Evolutionary conservation across 1,140 invertebrate species (phyloP).

Genomic region (Polypedilum pembai): DNA sequence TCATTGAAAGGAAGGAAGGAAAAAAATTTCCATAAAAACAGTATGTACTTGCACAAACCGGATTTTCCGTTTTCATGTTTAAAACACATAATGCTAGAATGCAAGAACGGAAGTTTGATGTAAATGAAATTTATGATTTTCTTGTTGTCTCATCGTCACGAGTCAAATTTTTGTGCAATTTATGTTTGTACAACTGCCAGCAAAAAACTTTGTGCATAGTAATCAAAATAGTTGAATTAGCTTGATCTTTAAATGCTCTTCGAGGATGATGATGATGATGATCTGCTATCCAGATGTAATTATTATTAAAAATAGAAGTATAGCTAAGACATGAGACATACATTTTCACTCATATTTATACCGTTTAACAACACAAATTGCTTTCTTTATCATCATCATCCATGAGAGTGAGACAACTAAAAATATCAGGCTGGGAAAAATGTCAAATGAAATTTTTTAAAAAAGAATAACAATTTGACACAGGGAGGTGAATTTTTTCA

Average conservation of each 20-base stretch:
- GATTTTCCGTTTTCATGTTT: constrained; percentile 23
- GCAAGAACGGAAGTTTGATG: neutral
- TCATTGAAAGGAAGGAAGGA: neutral
- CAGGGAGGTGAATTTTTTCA: too few species aligned
- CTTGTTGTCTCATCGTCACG: neutral
- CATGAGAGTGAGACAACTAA: too few species aligned
- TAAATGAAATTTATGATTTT: constrained; percentile 8
- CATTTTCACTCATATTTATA: neutral
- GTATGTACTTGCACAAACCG: neutral
- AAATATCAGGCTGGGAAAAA: too few species aligned
- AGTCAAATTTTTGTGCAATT: neutral
- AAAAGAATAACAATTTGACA: too few species aligned
- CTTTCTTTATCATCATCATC: too few species aligned
- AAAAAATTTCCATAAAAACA: constrained; percentile 14
- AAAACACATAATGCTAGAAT: neutral
- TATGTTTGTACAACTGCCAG: constrained; percentile 23
- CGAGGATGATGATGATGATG: neutral
- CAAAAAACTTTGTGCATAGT: neutral
- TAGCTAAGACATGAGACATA: constrained; percentile 2
- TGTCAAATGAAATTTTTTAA: too few species aligned
- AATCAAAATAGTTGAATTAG: constrained; percentile 8
- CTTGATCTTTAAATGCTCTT: neutral
- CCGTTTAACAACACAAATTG: neutral
- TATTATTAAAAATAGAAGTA: neutral
- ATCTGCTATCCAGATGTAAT: constrained; percentile 22